Base-by-base conservation (phyloP, 2,797 vertebrate genomes). In the Momotus momota region DNA sequence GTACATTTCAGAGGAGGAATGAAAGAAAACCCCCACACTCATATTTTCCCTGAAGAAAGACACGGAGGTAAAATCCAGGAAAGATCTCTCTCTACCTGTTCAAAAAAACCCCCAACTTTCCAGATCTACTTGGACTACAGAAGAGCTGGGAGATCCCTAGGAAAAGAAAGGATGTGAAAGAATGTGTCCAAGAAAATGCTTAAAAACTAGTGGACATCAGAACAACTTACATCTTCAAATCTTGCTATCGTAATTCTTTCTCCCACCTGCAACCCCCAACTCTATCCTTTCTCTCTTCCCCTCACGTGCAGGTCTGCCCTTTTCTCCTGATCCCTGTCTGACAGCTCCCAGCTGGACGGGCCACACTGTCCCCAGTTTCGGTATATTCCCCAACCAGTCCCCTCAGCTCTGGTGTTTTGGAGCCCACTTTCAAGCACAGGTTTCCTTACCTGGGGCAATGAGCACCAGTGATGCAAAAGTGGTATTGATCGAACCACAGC, bases 311-410 rank as follows among this genome's bases (percentile, higher is more conserved):
- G 21, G 6, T 73, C 38, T 71, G 71, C 27, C 31, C 9, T 58
- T 86, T 88, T 65, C 23, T 51, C 23, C 58, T 83, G 1, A 0
- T 11, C 25, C n/a, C 14, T 27, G 40, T 9, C 58, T 4, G 4
- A 67, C 0, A 0, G 22, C 6, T 85, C 38, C 48, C 52, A 64
- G 51, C 62, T 64, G 62, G 51, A 84, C 26, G 9, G 19, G 7
- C 6, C 41, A 43, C 81, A 64, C 19, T 61, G 33, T 58, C 66
- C 23, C 52, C 46, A 26, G 38, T 51, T n/a, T 5, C 5, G 0
- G 4, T 35, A 41, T 0, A 1, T 38, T 64, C 15, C 14, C 8
- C 0, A 0, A 6, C 3, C 0, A 3, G 17, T 40, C 9, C 10
- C 21, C 29, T 79, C 55, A 49, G 3, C 20, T 62, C n/a, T n/a